Conservation (phyloP, 2,113 vertebrate genomes). For the Archocentrus centrarchus region DNA sequence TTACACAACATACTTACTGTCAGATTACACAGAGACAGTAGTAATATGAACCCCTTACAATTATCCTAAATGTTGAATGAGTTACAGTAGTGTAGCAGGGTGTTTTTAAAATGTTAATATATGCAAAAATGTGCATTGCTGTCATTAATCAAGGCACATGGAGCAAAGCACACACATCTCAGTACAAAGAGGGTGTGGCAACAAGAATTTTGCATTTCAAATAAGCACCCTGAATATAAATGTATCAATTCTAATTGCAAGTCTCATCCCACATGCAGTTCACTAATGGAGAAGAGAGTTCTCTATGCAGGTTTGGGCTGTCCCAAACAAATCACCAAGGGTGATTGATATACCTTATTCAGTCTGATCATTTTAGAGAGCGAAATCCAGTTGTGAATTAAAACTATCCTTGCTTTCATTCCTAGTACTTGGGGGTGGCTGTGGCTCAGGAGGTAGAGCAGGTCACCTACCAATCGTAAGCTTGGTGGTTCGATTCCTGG, state of each 20-base stretch:
- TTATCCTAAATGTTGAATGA: conserved; percentile 1
- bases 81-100: neutral
- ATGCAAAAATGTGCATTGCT: conserved; percentile 23
- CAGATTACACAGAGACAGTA: neutral
- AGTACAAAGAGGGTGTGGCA: neutral
- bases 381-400: neutral
- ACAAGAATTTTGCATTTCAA: conserved; percentile 41
- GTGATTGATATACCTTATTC: neutral
- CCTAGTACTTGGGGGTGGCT: no score
- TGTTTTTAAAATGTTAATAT: conserved; percentile 24
- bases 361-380: neutral
- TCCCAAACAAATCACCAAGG: neutral
- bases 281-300: neutral
- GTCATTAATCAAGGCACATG: conserved; percentile 25
- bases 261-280: neutral
- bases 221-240: conserved; percentile 18
- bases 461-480: no score
- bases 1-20: conserved; percentile 4
- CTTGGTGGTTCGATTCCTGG: no score
- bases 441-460: no score
- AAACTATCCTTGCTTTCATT: neutral
- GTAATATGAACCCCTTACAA: neutral
- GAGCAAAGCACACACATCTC: conserved; percentile 10
- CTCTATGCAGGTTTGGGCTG: neutral
- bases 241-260: conserved; percentile 5